A percentile compares a stretch with the other conserved stretches of the same genome.
Conservation (phyloP, 2,113 vertebrate species). For the Pungitius pungitius region DNA sequence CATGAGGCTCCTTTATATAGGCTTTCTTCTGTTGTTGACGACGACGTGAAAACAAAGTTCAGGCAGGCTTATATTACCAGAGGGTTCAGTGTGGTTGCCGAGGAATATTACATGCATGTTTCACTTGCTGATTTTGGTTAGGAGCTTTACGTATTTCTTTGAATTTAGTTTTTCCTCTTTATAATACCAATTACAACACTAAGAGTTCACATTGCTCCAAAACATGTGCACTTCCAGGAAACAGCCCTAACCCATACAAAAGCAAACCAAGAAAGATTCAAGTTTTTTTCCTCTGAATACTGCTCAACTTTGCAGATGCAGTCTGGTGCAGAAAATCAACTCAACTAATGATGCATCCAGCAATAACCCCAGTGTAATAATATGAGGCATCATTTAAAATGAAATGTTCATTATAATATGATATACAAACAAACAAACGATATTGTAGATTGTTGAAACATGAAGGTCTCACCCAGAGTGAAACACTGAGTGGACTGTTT, state of each 20-base stretch:
- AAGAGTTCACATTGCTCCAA: not conserved
- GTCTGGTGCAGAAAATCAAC: not conserved
- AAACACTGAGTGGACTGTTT: too few relatives aligned
- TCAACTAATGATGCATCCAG: not conserved
- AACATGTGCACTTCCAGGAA: conserved; percentile 19
- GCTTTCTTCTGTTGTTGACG: conserved; percentile 2
- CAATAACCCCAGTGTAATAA: not conserved
- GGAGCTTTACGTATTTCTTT: not conserved
- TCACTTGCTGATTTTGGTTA: not conserved
- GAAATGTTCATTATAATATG: not conserved
- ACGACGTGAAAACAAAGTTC: conserved; percentile 12
- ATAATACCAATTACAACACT: not conserved
- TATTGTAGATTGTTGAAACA: not conserved
- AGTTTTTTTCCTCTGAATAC: conserved; percentile 24
- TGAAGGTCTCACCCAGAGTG: too few relatives aligned
- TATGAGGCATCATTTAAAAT: not conserved
- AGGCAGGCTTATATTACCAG: not conserved
- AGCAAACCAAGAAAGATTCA: conserved; percentile 19
- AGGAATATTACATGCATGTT: not conserved
- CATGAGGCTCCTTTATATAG: not conserved
- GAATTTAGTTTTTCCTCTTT: not conserved
- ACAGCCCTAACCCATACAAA: not conserved
- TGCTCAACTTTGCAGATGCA: not conserved
- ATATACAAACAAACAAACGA: not conserved
- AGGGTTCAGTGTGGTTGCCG: not conserved